A percentile compares a stretch with the other conserved stretches of the same genome.
Evolutionary conservation across 2,888 invertebrate genomes (phyloP).

Genomic region (Lordiphosa fenestrarum): DNA sequence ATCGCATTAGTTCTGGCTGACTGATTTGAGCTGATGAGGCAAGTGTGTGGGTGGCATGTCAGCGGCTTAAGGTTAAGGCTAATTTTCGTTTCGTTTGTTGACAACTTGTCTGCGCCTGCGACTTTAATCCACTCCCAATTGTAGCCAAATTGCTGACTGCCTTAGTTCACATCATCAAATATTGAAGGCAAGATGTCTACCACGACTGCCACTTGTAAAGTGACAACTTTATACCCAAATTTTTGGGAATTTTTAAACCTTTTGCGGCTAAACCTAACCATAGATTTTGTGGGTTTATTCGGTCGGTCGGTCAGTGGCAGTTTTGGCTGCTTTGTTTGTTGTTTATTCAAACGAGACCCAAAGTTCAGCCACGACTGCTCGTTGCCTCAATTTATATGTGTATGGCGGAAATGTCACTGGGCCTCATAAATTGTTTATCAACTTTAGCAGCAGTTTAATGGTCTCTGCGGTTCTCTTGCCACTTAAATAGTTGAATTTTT

Average conservation of each 20-base stretch:
- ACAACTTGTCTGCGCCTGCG: constrained; percentile 2
- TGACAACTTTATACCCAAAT: constrained; percentile 53
- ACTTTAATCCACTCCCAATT: constrained; percentile 39
- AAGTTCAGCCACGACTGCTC: constrained; percentile 53
- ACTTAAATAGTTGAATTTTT: constrained; percentile 9
- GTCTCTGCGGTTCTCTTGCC: constrained; percentile 7
- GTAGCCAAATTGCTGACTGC: constrained; percentile 34
- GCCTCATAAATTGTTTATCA: constrained; percentile 38
- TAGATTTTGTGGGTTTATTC: constrained; percentile 29
- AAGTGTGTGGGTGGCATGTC: constrained; percentile 37
- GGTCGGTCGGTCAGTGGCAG: constrained; percentile 48
- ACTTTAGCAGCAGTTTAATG: constrained; percentile 12
- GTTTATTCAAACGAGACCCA: constrained; percentile 59
- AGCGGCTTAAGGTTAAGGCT: constrained; percentile 38
- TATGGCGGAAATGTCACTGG: constrained; percentile 16
- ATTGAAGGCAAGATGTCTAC: constrained; percentile 45
- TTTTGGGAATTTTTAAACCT: constrained; percentile 41
- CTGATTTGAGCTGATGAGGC: constrained; percentile 32
- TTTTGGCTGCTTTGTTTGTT: constrained; percentile 37
- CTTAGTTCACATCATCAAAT: constrained; percentile 64
- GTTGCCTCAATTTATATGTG: constrained; percentile 35
- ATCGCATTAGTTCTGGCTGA: constrained; percentile 61
- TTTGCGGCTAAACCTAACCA: constrained; percentile 30
- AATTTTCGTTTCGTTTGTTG: constrained; percentile 17
- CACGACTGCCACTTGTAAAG: constrained; percentile 47